phyloP scores from a whole-genome alignment of 2,888 invertebrate species.

The Campoplex nolae region DNA sequence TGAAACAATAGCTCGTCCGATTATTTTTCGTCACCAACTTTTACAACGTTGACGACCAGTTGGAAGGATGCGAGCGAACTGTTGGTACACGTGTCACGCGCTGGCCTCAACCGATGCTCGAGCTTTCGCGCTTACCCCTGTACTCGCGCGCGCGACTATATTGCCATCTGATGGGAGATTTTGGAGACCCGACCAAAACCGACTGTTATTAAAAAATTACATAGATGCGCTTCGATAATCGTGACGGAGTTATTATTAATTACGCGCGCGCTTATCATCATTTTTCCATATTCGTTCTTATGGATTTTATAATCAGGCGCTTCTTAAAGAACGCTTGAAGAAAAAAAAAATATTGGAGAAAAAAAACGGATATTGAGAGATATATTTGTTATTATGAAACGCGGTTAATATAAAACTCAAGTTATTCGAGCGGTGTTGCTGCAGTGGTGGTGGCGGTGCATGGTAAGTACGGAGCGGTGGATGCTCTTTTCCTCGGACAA shows the following conservation, averaged over 20 bases:
- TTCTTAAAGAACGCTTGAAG: too few relatives aligned
- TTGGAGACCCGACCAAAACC: slow-evolving; percentile 32
- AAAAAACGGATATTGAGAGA: too few relatives aligned
- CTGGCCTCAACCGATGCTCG: slow-evolving; percentile 60
- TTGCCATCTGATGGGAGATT: slow-evolving; percentile 60
- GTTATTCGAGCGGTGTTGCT: too few relatives aligned
- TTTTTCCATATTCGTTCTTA: too few relatives aligned
- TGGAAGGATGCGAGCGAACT: slow-evolving; percentile 72
- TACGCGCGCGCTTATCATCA: too few relatives aligned
- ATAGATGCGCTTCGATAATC: background rate
- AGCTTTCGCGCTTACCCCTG: slow-evolving; percentile 60
- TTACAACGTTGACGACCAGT: slow-evolving; percentile 68
- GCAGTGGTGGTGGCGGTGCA: too few relatives aligned
- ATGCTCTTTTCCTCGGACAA: background rate
- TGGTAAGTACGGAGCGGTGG: too few relatives aligned
- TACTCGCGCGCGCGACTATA: slow-evolving; percentile 43
- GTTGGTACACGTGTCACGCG: slow-evolving; percentile 75
- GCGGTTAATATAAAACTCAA: too few relatives aligned
- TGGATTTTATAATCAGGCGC: too few relatives aligned
- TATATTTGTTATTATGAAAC: too few relatives aligned
- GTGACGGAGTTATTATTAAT: too few relatives aligned
- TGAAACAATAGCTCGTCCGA: background rate
- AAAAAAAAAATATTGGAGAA: too few relatives aligned
- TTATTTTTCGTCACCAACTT: slow-evolving; percentile 27
- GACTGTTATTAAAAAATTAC: background rate